phyloP scores from a whole-genome alignment of 2,113 vertebrate genomes.

The Gulo gulo region DNA sequence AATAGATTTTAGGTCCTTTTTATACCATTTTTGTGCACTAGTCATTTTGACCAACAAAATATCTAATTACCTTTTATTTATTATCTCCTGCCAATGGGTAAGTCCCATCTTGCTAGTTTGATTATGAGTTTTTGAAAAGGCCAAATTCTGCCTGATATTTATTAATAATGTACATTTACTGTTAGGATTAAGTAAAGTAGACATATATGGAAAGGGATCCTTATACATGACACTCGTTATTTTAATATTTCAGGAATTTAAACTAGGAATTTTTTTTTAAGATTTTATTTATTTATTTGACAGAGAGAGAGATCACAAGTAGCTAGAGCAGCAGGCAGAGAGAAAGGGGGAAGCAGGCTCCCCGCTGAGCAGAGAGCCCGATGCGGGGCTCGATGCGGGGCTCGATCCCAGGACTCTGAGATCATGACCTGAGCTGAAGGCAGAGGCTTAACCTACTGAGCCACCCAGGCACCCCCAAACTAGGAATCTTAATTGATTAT shows the following conservation, averaged over 20 bases:
- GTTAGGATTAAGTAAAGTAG: not conserved
- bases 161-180: not conserved
- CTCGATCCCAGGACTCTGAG: no score
- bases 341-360: no score
- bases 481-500: not conserved
- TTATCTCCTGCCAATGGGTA: not conserved
- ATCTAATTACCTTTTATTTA: not conserved
- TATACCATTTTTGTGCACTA: not conserved
- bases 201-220: not conserved
- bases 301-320: no score
- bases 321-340: no score
- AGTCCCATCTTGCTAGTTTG: not conserved
- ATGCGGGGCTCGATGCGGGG: no score
- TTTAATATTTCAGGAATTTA: conserved; percentile 13
- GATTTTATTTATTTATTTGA: no score
- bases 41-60: conserved; percentile 13
- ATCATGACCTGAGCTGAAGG: no score
- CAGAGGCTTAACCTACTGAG: no score
- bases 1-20: not conserved
- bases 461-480: not conserved
- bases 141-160: not conserved
- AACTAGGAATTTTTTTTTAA: not conserved
- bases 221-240: not conserved
- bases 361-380: no score
- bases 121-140: not conserved